Evolutionary conservation across 2,797 vertebrate genomes (phyloP).

Genomic region (Poeciliopsis paucimaculata): DNA sequence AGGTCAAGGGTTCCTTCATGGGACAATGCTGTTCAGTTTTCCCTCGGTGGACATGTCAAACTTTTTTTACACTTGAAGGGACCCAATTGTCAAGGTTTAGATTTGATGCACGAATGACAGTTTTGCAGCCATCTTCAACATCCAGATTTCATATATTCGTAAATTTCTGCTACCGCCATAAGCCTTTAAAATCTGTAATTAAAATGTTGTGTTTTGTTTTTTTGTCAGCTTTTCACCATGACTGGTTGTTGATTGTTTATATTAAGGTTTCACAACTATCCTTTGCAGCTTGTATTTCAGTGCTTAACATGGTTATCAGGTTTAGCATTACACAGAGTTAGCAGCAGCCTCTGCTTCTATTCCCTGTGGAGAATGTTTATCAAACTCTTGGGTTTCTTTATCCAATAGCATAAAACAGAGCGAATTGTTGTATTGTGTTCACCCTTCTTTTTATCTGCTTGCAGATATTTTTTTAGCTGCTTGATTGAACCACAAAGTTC

Average conservation of each 20-base stretch:
- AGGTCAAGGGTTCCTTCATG: conserved; percentile 65
- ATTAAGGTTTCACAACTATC: not conserved
- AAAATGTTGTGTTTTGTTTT: not conserved
- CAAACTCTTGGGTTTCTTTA: not conserved
- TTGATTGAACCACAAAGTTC: not conserved
- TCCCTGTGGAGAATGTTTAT: not conserved
- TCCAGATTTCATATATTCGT: not conserved
- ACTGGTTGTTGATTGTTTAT: not conserved
- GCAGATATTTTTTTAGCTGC: not conserved
- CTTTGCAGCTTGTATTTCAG: not conserved
- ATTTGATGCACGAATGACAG: not conserved
- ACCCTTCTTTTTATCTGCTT: not conserved
- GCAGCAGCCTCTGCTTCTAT: not conserved
- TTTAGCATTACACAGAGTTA: not conserved
- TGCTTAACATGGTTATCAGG: not conserved
- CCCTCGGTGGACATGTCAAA: conserved; percentile 47
- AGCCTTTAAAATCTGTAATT: not conserved
- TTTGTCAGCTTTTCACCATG: not conserved
- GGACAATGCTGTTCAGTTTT: conserved; percentile 46
- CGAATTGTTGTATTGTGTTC: not conserved
- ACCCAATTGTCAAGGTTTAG: conserved; percentile 34
- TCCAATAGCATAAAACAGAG: not conserved
- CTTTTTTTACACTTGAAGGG: conserved; percentile 27
- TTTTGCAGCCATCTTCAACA: not conserved
- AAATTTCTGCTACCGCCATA: not conserved